Evolutionary conservation across 2,113 vertebrate genomes (phyloP).

Genomic region (Candoia aspera): DNA sequence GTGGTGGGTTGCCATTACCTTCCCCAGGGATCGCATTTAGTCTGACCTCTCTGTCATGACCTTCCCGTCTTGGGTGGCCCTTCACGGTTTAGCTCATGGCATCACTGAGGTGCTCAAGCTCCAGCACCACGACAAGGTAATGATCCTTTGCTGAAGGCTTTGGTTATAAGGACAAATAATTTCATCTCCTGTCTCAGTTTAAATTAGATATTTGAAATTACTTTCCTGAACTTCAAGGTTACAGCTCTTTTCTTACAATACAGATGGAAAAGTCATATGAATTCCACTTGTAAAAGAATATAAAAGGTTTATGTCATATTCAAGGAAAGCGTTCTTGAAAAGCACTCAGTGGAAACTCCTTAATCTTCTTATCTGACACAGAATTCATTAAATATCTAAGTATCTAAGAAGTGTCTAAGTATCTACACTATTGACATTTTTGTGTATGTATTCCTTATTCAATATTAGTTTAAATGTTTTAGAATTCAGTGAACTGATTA

Average conservation of each 20-base stretch:
- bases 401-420: neutral
- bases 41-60: too few species aligned
- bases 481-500: neutral
- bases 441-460: neutral
- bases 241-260: neutral
- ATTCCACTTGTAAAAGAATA: neutral
- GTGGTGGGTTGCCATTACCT: too few species aligned
- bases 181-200: neutral
- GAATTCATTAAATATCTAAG: slow-evolving; percentile 8
- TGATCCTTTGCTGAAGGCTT: too few species aligned
- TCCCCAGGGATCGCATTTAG: too few species aligned
- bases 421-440: neutral
- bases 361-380: slow-evolving; percentile 6
- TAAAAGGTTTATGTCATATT: neutral
- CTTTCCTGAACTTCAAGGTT: neutral
- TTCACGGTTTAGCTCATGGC: too few species aligned
- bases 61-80: too few species aligned
- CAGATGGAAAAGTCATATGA: neutral
- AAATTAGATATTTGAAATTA: neutral
- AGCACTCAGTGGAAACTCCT: neutral
- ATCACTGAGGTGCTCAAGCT: too few species aligned
- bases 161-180: neutral
- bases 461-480: neutral
- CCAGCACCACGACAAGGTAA: too few species aligned
- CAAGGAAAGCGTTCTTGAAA: neutral